Base-by-base conservation (phyloP, 1,140 invertebrate genomes). In the Leptonema lineaticorne region DNA sequence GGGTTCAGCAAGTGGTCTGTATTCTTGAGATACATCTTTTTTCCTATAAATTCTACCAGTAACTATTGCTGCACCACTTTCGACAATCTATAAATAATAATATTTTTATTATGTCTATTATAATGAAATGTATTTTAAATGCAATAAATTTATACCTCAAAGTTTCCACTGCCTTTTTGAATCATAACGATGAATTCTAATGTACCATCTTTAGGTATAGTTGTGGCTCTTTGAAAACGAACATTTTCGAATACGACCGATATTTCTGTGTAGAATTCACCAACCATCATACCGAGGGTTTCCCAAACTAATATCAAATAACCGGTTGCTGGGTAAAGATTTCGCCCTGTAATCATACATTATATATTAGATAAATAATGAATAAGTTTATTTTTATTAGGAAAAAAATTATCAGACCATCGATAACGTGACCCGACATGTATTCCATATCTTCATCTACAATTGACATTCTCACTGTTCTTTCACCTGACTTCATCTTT, bases 281-380 rank as follows among this genome's bases (percentile, higher is more conserved):
- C 89, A 74, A 86, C 85, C 82, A 94, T 87, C 78, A 91, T 87
- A 16, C 90, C 91, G 20, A 97, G 76, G 1, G 92, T 92, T 77
- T 94, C 91, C 96, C 95, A 97, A 0, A 92, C 92, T 14, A 97
- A 79, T 4, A 88, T 79, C 63, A 93, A 74, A 75, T 92, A 98
- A 24, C 93, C 94, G 8, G 95, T 96, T 0, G 94, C 95, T 1
- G 96, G 96, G 69, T 93, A 90, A 0, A 97, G 76, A 70, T 92
- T 90, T 73, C 94, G 87, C 0, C 90, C 91, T 86, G 63, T 28
- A 59, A 62, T 37, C 30, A 64, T 27, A 27, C 11, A 20, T 62
- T 45, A 45, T 41, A 37, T 1, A 3, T 57, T 2, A 30, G 2
- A 6, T 30, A 57, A 53, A 53, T 7, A 14, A 11, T 26, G 14